Conservation (phyloP, 2,888 invertebrate genomes). For the Criorhina ranunculi region DNA sequence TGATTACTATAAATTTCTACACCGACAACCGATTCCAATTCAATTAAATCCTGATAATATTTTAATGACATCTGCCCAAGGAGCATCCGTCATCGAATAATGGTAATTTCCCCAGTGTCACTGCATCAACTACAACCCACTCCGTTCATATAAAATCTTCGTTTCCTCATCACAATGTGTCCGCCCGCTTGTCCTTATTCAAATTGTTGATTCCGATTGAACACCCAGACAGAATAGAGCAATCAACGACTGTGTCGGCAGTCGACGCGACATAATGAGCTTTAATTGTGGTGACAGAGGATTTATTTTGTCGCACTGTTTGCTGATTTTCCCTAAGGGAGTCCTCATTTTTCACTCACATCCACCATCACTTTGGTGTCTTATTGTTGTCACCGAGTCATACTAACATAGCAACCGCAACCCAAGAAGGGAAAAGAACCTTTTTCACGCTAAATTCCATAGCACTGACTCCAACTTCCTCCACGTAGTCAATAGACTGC, state of each 20-base stretch:
- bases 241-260: slow-evolving; percentile 45
- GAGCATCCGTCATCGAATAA: slow-evolving; percentile 53
- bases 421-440: slow-evolving; percentile 20
- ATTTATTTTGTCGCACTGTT: slow-evolving; percentile 71
- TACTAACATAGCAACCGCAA: slow-evolving; percentile 32
- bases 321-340: slow-evolving; percentile 37
- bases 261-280: slow-evolving; percentile 53
- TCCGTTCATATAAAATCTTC: slow-evolving; percentile 9
- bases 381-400: slow-evolving; percentile 43
- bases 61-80: slow-evolving; percentile 41
- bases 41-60: slow-evolving; percentile 49
- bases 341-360: neutral
- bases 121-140: slow-evolving; percentile 20
- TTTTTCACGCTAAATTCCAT: slow-evolving; percentile 33
- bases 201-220: slow-evolving; percentile 69
- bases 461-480: slow-evolving; percentile 25
- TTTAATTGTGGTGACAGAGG: slow-evolving; percentile 65
- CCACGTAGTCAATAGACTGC: slow-evolving; percentile 55
- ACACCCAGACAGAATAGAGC: slow-evolving; percentile 64
- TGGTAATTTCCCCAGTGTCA: slow-evolving; percentile 48
- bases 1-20: neutral
- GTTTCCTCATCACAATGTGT: neutral
- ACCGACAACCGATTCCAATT: slow-evolving; percentile 33
- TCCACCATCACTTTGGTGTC: slow-evolving; percentile 32
- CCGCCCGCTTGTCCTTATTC: slow-evolving; percentile 8